Conservation (phyloP, 2,888 invertebrate species). For the Plebejus anna region DNA sequence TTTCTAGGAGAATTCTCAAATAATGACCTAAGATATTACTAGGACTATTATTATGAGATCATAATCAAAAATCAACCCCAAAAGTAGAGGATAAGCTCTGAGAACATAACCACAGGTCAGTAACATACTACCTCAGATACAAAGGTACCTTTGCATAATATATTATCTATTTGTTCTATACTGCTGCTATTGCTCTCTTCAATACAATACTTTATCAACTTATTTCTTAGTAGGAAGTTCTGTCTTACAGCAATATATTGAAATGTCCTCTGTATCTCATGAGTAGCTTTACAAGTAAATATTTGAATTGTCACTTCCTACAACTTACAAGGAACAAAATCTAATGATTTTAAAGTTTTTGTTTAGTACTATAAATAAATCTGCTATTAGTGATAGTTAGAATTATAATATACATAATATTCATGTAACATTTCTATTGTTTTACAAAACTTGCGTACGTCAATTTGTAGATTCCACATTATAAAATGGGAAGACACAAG, state of each 20-base stretch:
- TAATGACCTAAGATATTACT: not conserved
- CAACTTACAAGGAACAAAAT: not conserved
- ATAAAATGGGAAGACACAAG: slow-evolving; percentile 3
- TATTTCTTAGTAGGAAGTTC: slow-evolving; percentile 14
- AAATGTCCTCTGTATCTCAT: not conserved
- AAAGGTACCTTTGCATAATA: not conserved
- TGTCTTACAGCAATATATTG: not conserved
- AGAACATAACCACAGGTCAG: not conserved
- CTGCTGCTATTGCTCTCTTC: not conserved
- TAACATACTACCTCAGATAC: not conserved
- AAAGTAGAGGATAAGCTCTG: not conserved
- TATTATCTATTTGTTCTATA: slow-evolving; percentile 19
- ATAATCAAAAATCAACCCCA: not conserved
- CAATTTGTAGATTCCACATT: not conserved
- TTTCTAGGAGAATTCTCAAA: not conserved
- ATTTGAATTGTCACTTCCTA: not conserved
- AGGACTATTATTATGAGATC: not conserved
- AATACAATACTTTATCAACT: slow-evolving; percentile 5
- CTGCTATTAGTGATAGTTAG: not conserved
- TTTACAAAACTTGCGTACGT: slow-evolving; percentile 1
- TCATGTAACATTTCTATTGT: not conserved
- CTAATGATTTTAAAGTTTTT: not conserved
- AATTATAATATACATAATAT: not conserved
- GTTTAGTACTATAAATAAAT: not conserved
- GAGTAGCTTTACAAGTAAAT: not conserved